Conservation (phyloP, 2,113 vertebrate genomes). For the Colaptes auratus region DNA sequence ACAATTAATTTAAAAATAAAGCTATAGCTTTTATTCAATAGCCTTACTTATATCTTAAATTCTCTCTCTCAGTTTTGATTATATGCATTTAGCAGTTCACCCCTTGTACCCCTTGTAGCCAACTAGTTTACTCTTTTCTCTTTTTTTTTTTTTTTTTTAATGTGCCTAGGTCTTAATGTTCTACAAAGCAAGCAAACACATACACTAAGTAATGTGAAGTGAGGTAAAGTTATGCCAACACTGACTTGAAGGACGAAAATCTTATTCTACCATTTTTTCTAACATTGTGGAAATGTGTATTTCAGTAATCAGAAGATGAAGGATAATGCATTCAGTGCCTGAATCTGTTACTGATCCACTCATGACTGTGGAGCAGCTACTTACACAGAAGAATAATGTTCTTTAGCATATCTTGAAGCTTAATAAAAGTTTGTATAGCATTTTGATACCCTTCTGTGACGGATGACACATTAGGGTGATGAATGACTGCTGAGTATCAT, state of each 20-base stretch:
- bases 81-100: not conserved
- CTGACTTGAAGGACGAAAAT: not conserved
- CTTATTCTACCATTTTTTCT: not conserved
- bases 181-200: not conserved
- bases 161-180: not conserved
- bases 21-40: not conserved
- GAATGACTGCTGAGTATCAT: not conserved
- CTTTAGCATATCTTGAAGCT: not conserved
- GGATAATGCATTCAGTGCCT: not conserved
- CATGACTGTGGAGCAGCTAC: not conserved
- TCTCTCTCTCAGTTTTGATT: not conserved
- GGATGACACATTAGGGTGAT: not conserved
- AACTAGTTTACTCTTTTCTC: not conserved
- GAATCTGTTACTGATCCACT: not conserved
- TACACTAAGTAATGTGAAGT: not conserved
- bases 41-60: not conserved
- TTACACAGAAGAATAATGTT: not conserved
- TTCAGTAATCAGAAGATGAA: not conserved
- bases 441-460: not conserved
- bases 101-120: not conserved
- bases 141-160: too few species aligned
- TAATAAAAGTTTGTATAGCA: not conserved
- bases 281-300: rapidly evolving
- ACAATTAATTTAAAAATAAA: not conserved
- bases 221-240: not conserved